A percentile compares a stretch with the other conserved stretches of the same genome.
Evolutionary conservation across 2,113 vertebrate species (phyloP).

Genomic region (Bagarius yarrelli): DNA sequence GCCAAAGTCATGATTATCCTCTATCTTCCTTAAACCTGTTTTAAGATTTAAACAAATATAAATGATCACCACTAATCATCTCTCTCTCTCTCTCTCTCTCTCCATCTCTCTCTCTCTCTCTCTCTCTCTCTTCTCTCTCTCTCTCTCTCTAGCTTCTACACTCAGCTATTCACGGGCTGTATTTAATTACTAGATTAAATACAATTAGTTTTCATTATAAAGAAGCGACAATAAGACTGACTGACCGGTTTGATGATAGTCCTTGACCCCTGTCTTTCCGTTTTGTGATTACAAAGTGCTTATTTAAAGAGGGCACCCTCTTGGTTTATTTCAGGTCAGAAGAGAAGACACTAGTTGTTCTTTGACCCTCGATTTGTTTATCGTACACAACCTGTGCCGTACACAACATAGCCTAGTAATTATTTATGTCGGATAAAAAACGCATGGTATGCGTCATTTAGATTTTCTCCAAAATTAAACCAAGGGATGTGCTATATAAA

Average conservation of each 20-base stretch:
- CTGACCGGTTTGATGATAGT: constrained; percentile 11
- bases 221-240: not conserved
- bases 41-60: too few species aligned
- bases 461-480: not conserved
- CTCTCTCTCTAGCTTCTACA: too few species aligned
- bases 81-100: too few species aligned
- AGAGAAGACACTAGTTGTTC: not conserved
- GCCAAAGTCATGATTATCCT: not conserved
- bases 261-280: constrained; percentile 21
- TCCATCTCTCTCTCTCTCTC: too few species aligned
- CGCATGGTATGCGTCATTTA: not conserved
- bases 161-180: not conserved
- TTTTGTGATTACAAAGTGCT: constrained; percentile 22
- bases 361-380: constrained; percentile 2
- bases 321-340: constrained; percentile 25
- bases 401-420: not conserved
- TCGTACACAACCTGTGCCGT: not conserved
- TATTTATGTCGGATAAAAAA: not conserved
- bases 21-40: not conserved
- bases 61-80: too few species aligned
- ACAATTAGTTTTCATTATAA: constrained; percentile 5
- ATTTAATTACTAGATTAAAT: not conserved
- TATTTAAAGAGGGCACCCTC: constrained; percentile 3
- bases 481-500: not conserved
- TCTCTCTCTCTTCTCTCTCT: too few species aligned